A percentile compares a stretch with the other conserved stretches of the same genome.
Conservation (phyloP, 2,113 vertebrate species). For the Paraplagusia blochii region DNA sequence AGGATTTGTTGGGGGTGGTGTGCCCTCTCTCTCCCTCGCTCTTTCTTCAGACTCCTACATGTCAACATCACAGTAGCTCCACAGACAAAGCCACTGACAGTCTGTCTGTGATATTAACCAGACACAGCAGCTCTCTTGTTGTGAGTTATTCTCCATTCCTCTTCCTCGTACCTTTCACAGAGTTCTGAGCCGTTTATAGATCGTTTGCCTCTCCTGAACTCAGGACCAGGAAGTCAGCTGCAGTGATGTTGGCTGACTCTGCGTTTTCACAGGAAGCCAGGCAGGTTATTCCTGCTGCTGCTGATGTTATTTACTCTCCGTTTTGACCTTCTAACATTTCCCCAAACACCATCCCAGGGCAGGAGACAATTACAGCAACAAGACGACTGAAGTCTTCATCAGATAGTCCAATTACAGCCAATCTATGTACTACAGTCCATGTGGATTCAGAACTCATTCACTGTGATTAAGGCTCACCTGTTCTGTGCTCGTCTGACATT, state of each 20-base stretch:
- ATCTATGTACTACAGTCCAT: neutral
- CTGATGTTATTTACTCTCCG: constrained; percentile 15
- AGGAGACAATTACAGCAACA: neutral
- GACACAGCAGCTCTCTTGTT: no score
- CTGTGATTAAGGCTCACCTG: no score
- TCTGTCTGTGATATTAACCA: no score
- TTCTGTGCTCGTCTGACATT: no score
- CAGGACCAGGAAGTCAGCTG: neutral
- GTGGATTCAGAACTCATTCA: neutral
- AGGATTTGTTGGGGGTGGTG: no score
- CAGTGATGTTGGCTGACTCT: neutral
- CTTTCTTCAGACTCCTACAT: no score
- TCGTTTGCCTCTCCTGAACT: constrained; percentile 11
- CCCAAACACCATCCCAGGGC: neutral
- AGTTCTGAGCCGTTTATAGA: neutral
- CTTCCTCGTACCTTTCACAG: neutral
- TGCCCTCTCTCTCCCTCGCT: no score
- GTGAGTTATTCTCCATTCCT: neutral
- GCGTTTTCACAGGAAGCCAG: constrained; percentile 1
- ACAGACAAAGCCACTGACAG: no score
- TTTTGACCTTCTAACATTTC: constrained; percentile 14
- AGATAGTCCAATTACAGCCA: neutral
- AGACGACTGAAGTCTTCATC: neutral
- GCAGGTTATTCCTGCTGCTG: constrained; percentile 25
- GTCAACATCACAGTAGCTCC: no score